phyloP scores from a whole-genome alignment of 1,140 invertebrate species.

The Zaprionus capensis region DNA sequence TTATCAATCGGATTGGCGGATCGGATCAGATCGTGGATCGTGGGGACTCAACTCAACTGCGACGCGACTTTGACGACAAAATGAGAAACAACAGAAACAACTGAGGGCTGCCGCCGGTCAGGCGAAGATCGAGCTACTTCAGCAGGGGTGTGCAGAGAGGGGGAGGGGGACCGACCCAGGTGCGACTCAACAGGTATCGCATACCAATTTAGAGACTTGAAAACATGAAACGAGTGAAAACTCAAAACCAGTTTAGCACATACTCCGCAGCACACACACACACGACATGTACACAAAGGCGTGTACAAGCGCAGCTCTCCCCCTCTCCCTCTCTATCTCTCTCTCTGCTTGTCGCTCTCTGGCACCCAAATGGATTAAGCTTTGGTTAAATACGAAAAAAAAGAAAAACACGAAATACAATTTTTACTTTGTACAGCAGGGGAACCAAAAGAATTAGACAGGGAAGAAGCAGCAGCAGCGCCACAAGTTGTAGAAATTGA shows the following conservation, averaged over 20 bases:
- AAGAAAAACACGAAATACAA: conserved; percentile 25
- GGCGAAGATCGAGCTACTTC: not conserved
- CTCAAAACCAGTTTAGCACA: conserved; percentile 67
- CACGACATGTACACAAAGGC: conserved; percentile 15
- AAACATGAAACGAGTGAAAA: conserved; percentile 80
- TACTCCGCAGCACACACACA: conserved; percentile 8
- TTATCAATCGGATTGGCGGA: conserved; percentile 53
- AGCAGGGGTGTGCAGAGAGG: not conserved
- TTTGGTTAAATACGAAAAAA: conserved; percentile 21
- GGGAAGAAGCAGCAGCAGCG: not conserved
- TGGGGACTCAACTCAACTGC: conserved; percentile 4
- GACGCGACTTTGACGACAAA: conserved; percentile 34
- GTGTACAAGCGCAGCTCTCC: conserved; percentile 26
- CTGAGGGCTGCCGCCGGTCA: conserved; percentile 36
- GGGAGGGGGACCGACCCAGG: conserved; percentile 8
- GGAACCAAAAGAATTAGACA: conserved; percentile 29
- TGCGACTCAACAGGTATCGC: conserved; percentile 54
- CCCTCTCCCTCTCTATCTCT: not conserved
- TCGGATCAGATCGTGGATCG: conserved; percentile 23
- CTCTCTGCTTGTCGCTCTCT: not conserved
- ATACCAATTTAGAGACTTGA: conserved; percentile 77
- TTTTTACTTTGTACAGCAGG: conserved; percentile 44
- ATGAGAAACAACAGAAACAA: conserved; percentile 9
- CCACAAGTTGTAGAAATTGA: not conserved
- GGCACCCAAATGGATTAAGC: conserved; percentile 34